These are phyloP conservation scores for Ypsolopha sequella DNA, from an alignment of 2,888 invertebrate genomes.

Conservation along the genomic window DNA sequence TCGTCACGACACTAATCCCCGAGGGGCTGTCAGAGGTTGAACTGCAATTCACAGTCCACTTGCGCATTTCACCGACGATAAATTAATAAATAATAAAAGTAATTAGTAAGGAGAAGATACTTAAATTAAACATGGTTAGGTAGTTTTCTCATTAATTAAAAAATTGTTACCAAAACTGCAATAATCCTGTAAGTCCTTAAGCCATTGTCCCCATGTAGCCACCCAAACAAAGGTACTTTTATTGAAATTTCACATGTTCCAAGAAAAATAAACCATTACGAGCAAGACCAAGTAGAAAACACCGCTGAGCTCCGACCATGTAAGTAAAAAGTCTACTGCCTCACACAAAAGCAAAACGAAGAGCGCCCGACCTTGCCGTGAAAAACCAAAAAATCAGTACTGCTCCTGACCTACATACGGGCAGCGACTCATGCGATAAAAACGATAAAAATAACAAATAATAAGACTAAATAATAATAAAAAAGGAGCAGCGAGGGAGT, in stretches of 20 bases:
- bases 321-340: conserved; percentile 1
- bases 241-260: background rate
- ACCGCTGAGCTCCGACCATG: background rate
- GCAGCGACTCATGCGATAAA: conserved; percentile 37
- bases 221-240: too few species aligned
- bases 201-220: too few species aligned
- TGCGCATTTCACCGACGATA: too few species aligned
- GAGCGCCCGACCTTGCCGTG: conserved; percentile 53
- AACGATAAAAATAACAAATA: conserved; percentile 55
- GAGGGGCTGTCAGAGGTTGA: too few species aligned
- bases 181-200: too few species aligned
- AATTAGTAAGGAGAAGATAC: too few species aligned
- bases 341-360: conserved; percentile 29
- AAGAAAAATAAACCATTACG: background rate
- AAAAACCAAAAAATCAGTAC: conserved; percentile 50
- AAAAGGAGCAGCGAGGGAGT: conserved; percentile 29
- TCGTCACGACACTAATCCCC: too few species aligned
- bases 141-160: too few species aligned
- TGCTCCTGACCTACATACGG: conserved; percentile 65
- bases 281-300: background rate
- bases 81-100: too few species aligned
- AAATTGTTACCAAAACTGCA: too few species aligned
- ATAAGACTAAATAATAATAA: conserved; percentile 58
- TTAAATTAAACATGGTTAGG: too few species aligned
- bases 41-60: too few species aligned